Percentiles rank a stretch among this genome's conserved stretches.
Conservation (phyloP, 1,140 invertebrate genomes). For the Aethina tumida region DNA sequence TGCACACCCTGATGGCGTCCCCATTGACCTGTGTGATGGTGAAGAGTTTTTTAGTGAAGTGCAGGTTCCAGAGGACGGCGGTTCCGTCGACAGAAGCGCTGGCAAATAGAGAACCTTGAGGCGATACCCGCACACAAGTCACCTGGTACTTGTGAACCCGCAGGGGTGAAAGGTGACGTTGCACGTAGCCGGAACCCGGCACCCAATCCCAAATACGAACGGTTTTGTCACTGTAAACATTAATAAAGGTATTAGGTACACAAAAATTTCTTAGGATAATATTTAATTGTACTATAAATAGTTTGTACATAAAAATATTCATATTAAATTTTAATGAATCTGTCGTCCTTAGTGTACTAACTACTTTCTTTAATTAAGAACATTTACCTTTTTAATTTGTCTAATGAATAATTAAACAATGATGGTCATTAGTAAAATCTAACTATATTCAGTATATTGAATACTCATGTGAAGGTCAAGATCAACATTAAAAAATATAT, state of each 20-base stretch:
- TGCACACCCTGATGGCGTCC: constrained; percentile 50
- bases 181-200: constrained; percentile 43
- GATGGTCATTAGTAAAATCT: too few species aligned
- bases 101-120: constrained; percentile 58
- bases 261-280: too few species aligned
- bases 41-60: constrained; percentile 48
- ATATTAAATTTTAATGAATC: neutral
- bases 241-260: neutral
- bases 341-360: neutral
- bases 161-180: constrained; percentile 46
- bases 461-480: too few species aligned
- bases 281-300: too few species aligned
- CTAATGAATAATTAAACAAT: too few species aligned
- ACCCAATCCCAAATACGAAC: constrained; percentile 54
- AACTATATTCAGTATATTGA: too few species aligned
- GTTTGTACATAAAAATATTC: neutral
- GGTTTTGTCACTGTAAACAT: constrained; percentile 52
- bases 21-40: constrained; percentile 56
- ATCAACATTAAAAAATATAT: too few species aligned
- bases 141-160: constrained; percentile 56
- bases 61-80: constrained; percentile 58
- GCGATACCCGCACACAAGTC: constrained; percentile 56
- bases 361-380: neutral
- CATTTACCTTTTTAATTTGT: too few species aligned
- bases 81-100: constrained; percentile 64